These are phyloP conservation scores for Agrochola lychnidis DNA, from an alignment of 2,888 invertebrate genomes.

Conservation along the genomic window DNA sequence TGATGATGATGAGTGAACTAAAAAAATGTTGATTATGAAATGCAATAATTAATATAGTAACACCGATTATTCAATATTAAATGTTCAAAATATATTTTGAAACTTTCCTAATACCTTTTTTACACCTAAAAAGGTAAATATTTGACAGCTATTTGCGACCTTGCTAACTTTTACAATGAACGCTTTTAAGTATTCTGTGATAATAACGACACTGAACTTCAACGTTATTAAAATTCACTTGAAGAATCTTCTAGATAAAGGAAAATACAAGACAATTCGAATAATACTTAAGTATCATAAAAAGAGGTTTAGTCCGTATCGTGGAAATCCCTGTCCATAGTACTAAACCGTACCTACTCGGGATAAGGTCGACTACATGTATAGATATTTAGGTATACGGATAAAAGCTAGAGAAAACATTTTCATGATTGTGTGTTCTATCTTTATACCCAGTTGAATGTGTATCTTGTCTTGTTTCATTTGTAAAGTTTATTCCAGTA, in stretches of 20 bases:
- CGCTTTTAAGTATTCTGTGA: neutral
- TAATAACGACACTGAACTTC: neutral
- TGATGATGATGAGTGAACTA: no score
- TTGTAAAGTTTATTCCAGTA: neutral
- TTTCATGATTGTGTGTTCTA: neutral
- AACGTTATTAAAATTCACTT: no score
- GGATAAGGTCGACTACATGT: neutral
- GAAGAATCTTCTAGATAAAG: neutral
- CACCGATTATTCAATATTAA: no score
- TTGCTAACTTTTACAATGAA: no score
- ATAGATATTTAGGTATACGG: no score
- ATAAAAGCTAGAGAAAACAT: neutral
- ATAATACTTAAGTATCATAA: neutral
- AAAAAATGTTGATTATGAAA: no score
- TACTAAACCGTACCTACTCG: neutral
- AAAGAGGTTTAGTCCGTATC: neutral
- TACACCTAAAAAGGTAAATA: no score
- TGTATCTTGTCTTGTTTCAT: neutral
- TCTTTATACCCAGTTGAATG: neutral
- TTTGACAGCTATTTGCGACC: no score
- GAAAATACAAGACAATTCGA: neutral
- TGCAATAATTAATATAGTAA: no score
- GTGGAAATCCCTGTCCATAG: neutral
- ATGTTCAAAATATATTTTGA: no score
- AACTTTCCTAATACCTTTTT: no score